Evolutionary conservation across 1,140 invertebrate genomes (phyloP).

Genomic region (Sipha flava): DNA sequence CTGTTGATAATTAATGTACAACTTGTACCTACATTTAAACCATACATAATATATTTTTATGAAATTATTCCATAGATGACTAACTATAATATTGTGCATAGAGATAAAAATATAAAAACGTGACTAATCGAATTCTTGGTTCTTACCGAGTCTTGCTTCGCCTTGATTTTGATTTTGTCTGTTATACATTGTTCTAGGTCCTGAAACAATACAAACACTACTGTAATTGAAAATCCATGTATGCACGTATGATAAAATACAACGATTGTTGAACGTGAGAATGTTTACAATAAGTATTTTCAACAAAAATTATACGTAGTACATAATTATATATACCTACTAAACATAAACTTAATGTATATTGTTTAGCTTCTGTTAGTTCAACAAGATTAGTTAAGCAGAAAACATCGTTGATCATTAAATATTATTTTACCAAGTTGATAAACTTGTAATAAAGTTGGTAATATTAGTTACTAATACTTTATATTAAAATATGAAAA

Average conservation of each 20-base stretch:
- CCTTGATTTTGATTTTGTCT: slow-evolving; percentile 28
- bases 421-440: too few species aligned
- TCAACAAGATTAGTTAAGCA: too few species aligned
- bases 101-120: neutral
- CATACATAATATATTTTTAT: neutral
- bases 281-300: neutral
- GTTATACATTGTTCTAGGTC: slow-evolving; percentile 16
- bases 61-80: neutral
- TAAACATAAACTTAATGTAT: too few species aligned
- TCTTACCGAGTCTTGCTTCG: slow-evolving; percentile 26
- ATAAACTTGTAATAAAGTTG: too few species aligned
- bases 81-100: neutral
- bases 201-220: neutral
- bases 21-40: too few species aligned
- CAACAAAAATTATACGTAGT: neutral
- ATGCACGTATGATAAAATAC: neutral
- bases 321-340: too few species aligned
- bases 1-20: too few species aligned
- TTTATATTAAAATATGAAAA: too few species aligned
- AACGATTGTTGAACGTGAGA: neutral
- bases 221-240: neutral
- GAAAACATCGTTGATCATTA: too few species aligned
- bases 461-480: too few species aligned
- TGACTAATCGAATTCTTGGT: neutral
- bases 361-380: too few species aligned